These are phyloP conservation scores for Smithornis capensis DNA, from an alignment of 2,113 vertebrate genomes.

Conservation along the genomic window DNA sequence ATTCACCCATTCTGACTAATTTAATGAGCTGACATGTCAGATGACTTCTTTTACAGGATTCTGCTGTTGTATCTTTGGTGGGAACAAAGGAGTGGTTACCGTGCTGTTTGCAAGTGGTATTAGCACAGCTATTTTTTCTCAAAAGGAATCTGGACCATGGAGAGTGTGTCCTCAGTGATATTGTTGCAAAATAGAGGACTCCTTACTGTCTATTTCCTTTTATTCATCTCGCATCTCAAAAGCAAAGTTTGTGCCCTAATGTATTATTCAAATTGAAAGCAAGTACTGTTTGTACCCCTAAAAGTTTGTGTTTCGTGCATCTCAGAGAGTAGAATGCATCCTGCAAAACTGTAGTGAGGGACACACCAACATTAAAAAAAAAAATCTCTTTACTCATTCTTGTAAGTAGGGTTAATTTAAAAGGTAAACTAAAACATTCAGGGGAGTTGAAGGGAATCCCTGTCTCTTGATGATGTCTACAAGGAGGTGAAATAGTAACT, in stretches of 20 bases:
- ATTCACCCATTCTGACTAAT: conserved; percentile 49
- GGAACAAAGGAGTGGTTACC: conserved; percentile 39
- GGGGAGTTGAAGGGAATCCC: conserved; percentile 52
- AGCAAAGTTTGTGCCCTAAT: neutral
- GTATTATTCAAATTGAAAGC: neutral
- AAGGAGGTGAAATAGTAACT: conserved; percentile 32
- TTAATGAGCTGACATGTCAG: conserved; percentile 63
- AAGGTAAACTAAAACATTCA: conserved; percentile 44
- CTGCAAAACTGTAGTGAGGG: neutral
- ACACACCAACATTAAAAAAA: neutral
- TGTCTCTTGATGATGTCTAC: conserved; percentile 27
- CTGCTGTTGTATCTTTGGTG: conserved; percentile 42
- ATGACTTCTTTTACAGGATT: conserved; percentile 49
- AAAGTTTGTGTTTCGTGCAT: neutral
- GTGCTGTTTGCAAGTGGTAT: neutral
- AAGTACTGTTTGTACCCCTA: neutral
- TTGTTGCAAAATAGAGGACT: neutral
- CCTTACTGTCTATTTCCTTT: neutral
- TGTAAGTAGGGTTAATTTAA: conserved; percentile 16
- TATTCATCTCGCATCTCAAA: neutral
- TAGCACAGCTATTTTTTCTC: neutral
- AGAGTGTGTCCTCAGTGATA: neutral
- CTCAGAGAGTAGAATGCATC: neutral
- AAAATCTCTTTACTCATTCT: neutral
- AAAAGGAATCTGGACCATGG: neutral